phyloP scores from a whole-genome alignment of 2,797 vertebrate species.

The Arrhamphus sclerolepis region DNA sequence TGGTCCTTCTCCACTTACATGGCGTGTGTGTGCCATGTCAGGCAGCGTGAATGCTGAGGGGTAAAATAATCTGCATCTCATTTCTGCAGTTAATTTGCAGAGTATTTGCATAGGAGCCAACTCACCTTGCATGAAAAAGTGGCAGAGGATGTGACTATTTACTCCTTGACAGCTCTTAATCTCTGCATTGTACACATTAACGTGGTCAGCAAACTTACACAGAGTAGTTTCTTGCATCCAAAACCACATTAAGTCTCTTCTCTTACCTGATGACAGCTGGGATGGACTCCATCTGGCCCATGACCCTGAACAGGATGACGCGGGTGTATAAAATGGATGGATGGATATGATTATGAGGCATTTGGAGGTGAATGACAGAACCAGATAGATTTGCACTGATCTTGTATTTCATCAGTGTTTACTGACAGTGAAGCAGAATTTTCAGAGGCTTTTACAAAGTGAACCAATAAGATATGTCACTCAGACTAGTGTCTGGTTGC shows the following conservation, averaged over 20 bases:
- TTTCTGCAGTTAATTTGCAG: conserved; percentile 48
- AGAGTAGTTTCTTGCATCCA: conserved; percentile 7
- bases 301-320: no score
- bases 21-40: conserved; percentile 42
- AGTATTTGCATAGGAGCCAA: conserved; percentile 42
- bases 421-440: conserved; percentile 1
- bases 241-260: conserved; percentile 16
- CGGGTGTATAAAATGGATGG: no score
- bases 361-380: no score
- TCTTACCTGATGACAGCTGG: no score
- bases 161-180: conserved; percentile 36
- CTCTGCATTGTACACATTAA: conserved; percentile 33
- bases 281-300: no score
- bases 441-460: conserved; percentile 22
- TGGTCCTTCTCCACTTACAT: conserved; percentile 43
- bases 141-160: conserved; percentile 37
- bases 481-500: conserved; percentile 11
- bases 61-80: conserved; percentile 58
- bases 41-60: conserved; percentile 46
- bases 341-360: no score
- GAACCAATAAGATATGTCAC: conserved; percentile 19
- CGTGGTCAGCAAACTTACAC: conserved; percentile 28
- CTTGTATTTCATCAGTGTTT: conserved; percentile 7
- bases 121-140: conserved; percentile 52
- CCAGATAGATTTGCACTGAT: no score